Evolutionary conservation across 2,797 vertebrate genomes (phyloP).

Genomic region (Carduelis carduelis): DNA sequence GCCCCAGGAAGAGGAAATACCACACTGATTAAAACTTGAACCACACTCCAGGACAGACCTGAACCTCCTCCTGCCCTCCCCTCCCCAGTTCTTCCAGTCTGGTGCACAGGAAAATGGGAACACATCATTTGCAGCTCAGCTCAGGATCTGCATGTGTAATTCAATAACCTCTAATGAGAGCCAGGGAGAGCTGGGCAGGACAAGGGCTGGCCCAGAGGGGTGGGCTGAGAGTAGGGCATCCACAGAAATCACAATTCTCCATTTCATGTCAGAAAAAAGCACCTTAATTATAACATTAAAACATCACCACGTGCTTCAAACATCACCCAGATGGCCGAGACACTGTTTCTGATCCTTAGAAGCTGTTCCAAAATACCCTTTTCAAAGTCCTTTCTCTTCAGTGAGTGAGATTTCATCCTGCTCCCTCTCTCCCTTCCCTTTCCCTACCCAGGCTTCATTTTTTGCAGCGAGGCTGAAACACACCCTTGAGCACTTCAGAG

Average conservation of each 20-base stretch:
- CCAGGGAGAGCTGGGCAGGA: not conserved
- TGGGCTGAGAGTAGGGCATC: not conserved
- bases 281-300: not conserved
- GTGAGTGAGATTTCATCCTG: not conserved
- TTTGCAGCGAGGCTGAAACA: not conserved
- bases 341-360: not conserved
- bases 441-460: not conserved
- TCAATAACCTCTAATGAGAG: not conserved
- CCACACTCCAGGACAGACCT: not conserved
- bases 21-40: conserved; percentile 49
- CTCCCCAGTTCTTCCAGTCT: not conserved
- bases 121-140: not conserved
- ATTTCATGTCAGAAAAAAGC: not conserved
- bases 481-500: conserved; percentile 12
- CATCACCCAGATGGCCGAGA: not conserved
- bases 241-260: not conserved
- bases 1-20: conserved; percentile 54
- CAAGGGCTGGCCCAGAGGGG: not conserved
- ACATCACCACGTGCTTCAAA: not conserved
- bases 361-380: not conserved
- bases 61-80: not conserved
- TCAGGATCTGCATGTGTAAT: not conserved
- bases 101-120: not conserved
- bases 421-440: not conserved
- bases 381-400: not conserved